Percentiles rank a stretch among this genome's conserved stretches.
Evolutionary conservation across 2,797 vertebrate species (phyloP).

Genomic region (Chromis chromis): DNA sequence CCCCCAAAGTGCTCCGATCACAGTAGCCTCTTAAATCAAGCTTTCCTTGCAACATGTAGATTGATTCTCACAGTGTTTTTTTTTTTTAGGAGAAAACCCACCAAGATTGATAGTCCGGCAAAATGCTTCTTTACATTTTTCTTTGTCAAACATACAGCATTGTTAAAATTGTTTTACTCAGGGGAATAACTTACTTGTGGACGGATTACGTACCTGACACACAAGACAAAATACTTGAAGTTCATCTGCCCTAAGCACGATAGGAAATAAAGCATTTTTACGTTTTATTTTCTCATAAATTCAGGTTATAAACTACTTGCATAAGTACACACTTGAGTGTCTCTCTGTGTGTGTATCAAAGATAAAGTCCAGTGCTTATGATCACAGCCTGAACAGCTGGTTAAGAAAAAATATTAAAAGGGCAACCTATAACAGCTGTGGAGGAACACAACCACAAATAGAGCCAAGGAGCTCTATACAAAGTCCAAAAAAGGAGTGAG

Average conservation of each 20-base stretch:
- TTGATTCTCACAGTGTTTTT: constrained; percentile 13
- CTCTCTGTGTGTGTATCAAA: constrained; percentile 18
- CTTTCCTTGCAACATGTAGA: constrained; percentile 23
- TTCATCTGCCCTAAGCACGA: constrained; percentile 22
- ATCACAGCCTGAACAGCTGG: constrained; percentile 65
- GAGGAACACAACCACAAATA: constrained; percentile 66
- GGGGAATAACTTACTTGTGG: neutral
- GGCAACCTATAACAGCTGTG: constrained; percentile 67
- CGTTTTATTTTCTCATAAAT: constrained; percentile 43
- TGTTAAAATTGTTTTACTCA: constrained; percentile 10
- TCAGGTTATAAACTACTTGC: neutral
- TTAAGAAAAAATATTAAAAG: constrained; percentile 45
- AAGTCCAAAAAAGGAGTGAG: constrained; percentile 45
- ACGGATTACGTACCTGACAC: constrained; percentile 1
- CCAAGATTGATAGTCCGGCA: constrained; percentile 3
- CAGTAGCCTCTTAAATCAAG: constrained; percentile 38
- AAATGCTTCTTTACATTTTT: constrained; percentile 19
- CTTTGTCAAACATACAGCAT: neutral
- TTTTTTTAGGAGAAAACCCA: constrained; percentile 12
- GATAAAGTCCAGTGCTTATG: constrained; percentile 21
- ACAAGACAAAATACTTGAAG: constrained; percentile 2
- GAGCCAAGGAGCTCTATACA: constrained; percentile 41
- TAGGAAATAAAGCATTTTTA: constrained; percentile 28
- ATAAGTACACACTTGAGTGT: neutral
- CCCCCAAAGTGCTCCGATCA: constrained; percentile 49